Percentiles rank a stretch among this genome's conserved stretches.
Evolutionary conservation across 2,113 vertebrate genomes (phyloP).

Genomic region (Pogonocichla stellata): DNA sequence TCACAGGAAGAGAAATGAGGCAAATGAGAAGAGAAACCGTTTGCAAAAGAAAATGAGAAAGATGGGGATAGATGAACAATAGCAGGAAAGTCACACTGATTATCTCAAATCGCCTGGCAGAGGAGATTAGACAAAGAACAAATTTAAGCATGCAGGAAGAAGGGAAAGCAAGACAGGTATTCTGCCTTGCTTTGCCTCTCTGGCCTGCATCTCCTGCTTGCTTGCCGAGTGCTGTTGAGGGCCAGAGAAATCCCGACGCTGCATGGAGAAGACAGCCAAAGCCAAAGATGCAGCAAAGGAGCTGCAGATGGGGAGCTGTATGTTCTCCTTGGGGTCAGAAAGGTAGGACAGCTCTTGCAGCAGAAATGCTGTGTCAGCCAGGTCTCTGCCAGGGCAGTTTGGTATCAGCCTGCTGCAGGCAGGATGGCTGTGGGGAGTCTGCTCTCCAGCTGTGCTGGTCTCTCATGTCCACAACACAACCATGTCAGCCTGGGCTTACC

Average conservation of each 20-base stretch:
- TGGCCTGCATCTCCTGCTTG: not conserved
- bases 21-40: not conserved
- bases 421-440: not conserved
- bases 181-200: not conserved
- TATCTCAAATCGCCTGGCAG: not conserved
- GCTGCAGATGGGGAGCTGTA: not conserved
- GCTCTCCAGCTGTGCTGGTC: not conserved
- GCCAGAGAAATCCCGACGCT: not conserved
- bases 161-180: not conserved
- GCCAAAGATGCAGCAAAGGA: not conserved
- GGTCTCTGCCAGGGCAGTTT: not conserved
- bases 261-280: accelerated
- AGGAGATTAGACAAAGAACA: not conserved
- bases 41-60: not conserved
- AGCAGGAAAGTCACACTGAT: not conserved
- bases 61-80: not conserved
- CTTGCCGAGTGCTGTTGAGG: not conserved
- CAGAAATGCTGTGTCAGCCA: accelerated
- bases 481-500: not conserved
- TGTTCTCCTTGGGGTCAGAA: not conserved
- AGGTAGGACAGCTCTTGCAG: not conserved
- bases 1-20: not conserved
- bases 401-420: not conserved
- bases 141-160: not conserved
- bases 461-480: not conserved